Conservation (phyloP, 2,797 vertebrate genomes). For the Cyclura pinguis region DNA sequence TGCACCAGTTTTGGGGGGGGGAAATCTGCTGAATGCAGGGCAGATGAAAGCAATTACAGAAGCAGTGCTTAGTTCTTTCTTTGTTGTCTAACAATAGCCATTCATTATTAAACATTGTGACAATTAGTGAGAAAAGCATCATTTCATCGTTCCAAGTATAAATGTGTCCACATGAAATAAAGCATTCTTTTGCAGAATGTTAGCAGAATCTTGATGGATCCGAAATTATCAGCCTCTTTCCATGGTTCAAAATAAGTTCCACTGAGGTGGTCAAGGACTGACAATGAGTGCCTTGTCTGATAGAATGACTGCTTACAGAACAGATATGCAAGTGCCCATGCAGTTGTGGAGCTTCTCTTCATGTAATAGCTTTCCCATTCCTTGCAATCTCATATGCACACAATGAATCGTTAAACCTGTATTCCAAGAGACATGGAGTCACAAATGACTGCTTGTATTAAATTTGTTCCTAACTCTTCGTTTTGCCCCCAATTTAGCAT, state of each 20-base stretch:
- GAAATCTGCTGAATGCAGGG: constrained; percentile 22
- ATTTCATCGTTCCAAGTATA: constrained; percentile 53
- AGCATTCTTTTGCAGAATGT: constrained; percentile 16
- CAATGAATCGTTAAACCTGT: not conserved
- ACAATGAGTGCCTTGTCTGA: not conserved
- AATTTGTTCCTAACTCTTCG: not conserved
- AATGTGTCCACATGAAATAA: constrained; percentile 40
- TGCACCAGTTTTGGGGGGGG: not conserved
- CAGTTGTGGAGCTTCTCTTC: not conserved
- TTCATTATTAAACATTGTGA: constrained; percentile 60
- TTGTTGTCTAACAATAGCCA: constrained; percentile 48
- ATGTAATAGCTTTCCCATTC: not conserved
- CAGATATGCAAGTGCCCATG: not conserved
- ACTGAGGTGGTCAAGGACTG: not conserved
- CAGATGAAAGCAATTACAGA: constrained; percentile 56
- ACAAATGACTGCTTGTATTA: not conserved
- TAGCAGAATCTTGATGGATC: not conserved
- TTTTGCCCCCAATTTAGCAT: not conserved
- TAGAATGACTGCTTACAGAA: not conserved
- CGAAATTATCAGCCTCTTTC: not conserved
- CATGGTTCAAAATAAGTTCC: not conserved
- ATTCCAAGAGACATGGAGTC: not conserved
- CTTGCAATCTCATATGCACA: not conserved
- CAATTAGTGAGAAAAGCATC: constrained; percentile 56
- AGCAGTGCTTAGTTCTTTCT: constrained; percentile 53